A percentile compares a stretch with the other conserved stretches of the same genome.
phyloP scores from a whole-genome alignment of 1,140 invertebrate genomes.

The Trypoxylus dichotomus region DNA sequence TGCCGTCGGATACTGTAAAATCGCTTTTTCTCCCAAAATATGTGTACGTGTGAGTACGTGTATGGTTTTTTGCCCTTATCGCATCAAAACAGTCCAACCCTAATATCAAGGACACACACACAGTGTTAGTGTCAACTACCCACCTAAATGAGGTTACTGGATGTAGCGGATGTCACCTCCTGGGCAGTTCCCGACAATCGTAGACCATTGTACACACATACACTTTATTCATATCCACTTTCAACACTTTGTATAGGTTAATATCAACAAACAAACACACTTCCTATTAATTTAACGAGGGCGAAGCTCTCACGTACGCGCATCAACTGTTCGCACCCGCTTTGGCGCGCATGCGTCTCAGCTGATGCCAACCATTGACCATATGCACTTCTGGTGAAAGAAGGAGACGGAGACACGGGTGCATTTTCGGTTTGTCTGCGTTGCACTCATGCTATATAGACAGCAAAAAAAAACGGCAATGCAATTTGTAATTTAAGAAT shows the following conservation, averaged over 20 bases:
- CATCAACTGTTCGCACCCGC: slow-evolving; percentile 20
- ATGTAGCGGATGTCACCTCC: slow-evolving; percentile 24
- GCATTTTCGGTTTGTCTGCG: neutral
- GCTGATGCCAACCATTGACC: slow-evolving; percentile 31
- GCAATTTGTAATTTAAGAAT: neutral
- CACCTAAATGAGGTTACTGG: slow-evolving; percentile 28
- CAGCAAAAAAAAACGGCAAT: neutral
- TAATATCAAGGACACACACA: slow-evolving; percentile 26
- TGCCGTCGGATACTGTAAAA: slow-evolving; percentile 2
- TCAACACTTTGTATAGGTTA: slow-evolving; percentile 28
- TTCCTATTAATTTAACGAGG: slow-evolving; percentile 29
- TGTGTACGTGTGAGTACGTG: neutral
- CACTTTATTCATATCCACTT: slow-evolving; percentile 24
- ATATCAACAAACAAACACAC: slow-evolving; percentile 30
- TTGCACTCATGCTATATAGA: neutral
- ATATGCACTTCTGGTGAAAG: slow-evolving; percentile 14
- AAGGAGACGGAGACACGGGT: slow-evolving; percentile 8
- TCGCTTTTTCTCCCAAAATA: neutral
- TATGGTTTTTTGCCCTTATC: neutral
- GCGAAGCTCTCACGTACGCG: slow-evolving; percentile 26
- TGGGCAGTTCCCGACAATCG: slow-evolving; percentile 8
- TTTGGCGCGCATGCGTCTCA: slow-evolving; percentile 25
- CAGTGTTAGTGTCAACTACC: slow-evolving; percentile 27
- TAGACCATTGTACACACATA: slow-evolving; percentile 8
- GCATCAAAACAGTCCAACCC: slow-evolving; percentile 17